Evolutionary conservation across 1,140 invertebrate species (phyloP).

Genomic region (Drosophila willistoni): DNA sequence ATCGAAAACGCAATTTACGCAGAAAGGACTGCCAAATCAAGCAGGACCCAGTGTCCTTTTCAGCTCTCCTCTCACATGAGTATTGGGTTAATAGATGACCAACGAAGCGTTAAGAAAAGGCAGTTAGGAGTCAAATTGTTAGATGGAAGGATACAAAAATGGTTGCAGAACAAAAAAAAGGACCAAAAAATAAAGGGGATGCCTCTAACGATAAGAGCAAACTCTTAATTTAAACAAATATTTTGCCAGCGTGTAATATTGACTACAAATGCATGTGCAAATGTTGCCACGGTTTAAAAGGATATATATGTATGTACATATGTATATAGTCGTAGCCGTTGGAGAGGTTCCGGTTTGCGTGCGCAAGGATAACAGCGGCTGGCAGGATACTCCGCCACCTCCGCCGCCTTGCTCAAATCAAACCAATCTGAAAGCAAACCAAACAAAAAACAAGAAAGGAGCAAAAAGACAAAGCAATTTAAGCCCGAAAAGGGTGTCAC

Average conservation of each 20-base stretch:
- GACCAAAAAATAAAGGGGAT: conserved; percentile 23
- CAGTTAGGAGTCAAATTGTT: conserved; percentile 65
- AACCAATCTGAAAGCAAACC: conserved; percentile 16
- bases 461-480: conserved; percentile 71
- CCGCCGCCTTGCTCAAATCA: not conserved
- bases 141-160: conserved; percentile 50
- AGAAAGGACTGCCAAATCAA: conserved; percentile 21
- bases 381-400: conserved; percentile 16
- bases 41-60: not conserved
- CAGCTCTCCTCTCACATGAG: not conserved
- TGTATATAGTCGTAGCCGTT: conserved; percentile 14
- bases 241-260: conserved; percentile 76
- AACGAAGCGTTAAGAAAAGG: conserved; percentile 74
- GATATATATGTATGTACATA: conserved; percentile 28
- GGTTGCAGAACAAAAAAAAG: conserved; percentile 4
- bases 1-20: conserved; percentile 71
- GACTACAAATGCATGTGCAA: conserved; percentile 82
- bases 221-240: conserved; percentile 77
- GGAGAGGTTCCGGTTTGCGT: conserved; percentile 10
- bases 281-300: conserved; percentile 79
- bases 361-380: conserved; percentile 42
- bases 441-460: conserved; percentile 16
- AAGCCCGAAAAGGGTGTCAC: conserved; percentile 79
- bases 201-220: conserved; percentile 22
- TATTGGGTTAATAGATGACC: conserved; percentile 68